Evolutionary conservation across 2,113 vertebrate species (phyloP).

Genomic region (Semicossyphus pulcher): DNA sequence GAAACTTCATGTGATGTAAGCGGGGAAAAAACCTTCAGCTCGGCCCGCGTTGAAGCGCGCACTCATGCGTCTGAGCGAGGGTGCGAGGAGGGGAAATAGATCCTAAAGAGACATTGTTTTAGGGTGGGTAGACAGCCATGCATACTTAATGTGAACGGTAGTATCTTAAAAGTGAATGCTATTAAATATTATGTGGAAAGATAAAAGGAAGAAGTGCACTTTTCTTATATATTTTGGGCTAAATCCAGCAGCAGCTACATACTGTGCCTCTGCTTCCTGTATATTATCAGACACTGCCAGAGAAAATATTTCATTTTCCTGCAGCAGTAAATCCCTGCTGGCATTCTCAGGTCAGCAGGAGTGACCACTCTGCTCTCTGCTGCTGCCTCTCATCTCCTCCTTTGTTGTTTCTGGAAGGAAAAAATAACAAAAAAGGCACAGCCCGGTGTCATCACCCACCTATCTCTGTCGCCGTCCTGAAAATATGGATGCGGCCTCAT

Average conservation of each 20-base stretch:
- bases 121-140: background rate
- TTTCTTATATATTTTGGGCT: background rate
- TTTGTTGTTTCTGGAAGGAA: background rate
- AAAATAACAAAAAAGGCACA: background rate
- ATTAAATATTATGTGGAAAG: background rate
- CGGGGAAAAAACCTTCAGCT: background rate
- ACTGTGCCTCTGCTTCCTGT: background rate
- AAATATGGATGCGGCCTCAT: constrained; percentile 9
- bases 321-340: constrained; percentile 1
- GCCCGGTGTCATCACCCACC: constrained; percentile 2
- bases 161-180: background rate
- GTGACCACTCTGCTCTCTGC: constrained; percentile 13
- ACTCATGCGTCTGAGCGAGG: background rate
- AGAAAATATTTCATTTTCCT: constrained; percentile 8
- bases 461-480: constrained; percentile 9
- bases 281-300: background rate
- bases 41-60: background rate
- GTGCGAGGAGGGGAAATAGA: too few species aligned
- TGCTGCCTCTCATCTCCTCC: constrained; percentile 12
- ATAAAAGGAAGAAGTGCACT: background rate
- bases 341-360: constrained; percentile 24
- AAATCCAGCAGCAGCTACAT: background rate
- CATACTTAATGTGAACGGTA: background rate
- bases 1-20: constrained; percentile 13
- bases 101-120: background rate